These are phyloP conservation scores for Hemibagrus wyckioides DNA, from an alignment of 2,113 vertebrate species.

Conservation along the genomic window DNA sequence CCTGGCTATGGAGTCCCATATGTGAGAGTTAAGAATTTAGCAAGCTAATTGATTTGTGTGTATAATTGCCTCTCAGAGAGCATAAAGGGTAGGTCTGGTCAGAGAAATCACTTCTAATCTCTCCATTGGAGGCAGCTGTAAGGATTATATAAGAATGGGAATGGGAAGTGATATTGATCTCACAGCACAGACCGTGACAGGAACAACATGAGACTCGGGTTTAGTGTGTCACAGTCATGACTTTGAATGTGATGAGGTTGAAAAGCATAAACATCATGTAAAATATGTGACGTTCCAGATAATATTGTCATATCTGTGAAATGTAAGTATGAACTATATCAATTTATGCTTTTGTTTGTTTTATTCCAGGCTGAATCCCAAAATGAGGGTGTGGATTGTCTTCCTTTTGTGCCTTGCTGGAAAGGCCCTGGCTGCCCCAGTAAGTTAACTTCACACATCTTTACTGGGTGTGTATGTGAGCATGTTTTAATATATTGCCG, in stretches of 20 bases:
- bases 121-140: neutral
- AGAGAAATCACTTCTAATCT: neutral
- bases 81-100: constrained; percentile 31
- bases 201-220: neutral
- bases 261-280: neutral
- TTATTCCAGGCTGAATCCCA: constrained; percentile 72
- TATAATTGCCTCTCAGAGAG: neutral
- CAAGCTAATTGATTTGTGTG: constrained; percentile 16
- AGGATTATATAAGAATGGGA: constrained; percentile 20
- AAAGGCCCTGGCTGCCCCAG: constrained; percentile 86
- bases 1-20: constrained; percentile 8
- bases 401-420: constrained; percentile 93
- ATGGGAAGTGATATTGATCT: constrained; percentile 18
- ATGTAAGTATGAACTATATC: neutral
- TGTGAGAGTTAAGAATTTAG: neutral
- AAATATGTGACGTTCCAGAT: neutral
- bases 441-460: constrained; percentile 71
- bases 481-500: neutral
- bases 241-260: neutral
- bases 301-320: neutral
- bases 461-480: neutral
- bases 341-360: constrained; percentile 31
- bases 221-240: neutral
- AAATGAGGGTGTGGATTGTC: constrained; percentile 93
- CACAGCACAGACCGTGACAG: neutral